Conservation (phyloP, 2,888 invertebrate species). For the Tipula helvola region DNA sequence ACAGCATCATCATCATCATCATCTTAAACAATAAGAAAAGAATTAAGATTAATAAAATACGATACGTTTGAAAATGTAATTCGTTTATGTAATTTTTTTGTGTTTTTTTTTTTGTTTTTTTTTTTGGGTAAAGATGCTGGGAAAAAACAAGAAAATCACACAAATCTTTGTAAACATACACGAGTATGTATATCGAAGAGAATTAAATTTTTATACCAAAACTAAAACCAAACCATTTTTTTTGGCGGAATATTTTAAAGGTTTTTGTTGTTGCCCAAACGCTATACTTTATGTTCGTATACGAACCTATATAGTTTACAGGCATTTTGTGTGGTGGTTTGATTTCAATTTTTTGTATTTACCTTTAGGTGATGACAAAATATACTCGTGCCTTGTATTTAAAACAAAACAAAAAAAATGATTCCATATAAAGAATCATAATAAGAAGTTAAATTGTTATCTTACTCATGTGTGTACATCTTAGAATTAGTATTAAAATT, state of each 20-base stretch:
- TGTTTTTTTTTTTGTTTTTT: background rate
- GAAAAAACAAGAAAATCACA: background rate
- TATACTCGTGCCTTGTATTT: background rate
- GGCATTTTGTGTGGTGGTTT: constrained; percentile 4
- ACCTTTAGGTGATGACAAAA: background rate
- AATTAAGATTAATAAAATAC: constrained; percentile 4
- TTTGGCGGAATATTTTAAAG: background rate
- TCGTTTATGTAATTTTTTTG: background rate
- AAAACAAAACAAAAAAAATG: background rate
- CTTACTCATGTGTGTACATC: background rate
- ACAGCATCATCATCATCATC: background rate
- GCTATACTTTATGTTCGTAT: background rate
- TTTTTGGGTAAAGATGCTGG: background rate
- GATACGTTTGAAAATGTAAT: constrained; percentile 4
- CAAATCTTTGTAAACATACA: background rate
- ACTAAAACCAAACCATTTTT: background rate
- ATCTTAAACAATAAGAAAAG: background rate
- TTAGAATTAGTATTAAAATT: background rate
- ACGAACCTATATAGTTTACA: background rate
- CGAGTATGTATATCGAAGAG: background rate
- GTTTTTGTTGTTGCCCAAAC: background rate
- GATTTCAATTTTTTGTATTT: background rate
- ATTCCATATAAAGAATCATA: background rate
- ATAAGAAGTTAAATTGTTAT: background rate
- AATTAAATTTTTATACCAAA: background rate